Percentiles rank a stretch among this genome's conserved stretches.
These are phyloP conservation scores for Craseonycteris thonglongyai DNA, from an alignment of 2,113 vertebrate species.

Conservation along the genomic window DNA sequence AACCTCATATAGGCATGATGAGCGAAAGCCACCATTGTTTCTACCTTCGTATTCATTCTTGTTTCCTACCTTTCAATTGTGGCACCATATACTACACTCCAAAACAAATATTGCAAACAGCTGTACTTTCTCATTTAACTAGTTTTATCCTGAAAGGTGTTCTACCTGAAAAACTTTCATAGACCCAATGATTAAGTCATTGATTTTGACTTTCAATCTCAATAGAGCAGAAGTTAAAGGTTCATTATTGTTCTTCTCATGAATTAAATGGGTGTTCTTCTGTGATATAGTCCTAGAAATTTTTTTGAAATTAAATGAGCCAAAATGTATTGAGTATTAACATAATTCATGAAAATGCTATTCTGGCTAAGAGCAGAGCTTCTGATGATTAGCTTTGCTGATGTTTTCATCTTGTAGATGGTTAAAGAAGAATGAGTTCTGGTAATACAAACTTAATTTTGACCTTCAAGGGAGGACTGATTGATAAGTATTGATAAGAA, in stretches of 20 bases:
- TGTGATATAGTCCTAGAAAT: neutral
- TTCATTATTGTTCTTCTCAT: neutral
- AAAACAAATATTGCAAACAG: neutral
- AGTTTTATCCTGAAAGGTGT: neutral
- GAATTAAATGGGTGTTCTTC: neutral
- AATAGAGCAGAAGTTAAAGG: neutral
- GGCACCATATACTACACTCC: neutral
- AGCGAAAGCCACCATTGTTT: neutral
- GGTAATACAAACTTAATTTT: neutral
- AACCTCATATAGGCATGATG: neutral
- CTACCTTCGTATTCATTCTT: neutral
- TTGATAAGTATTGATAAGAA: neutral
- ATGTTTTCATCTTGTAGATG: slow-evolving; percentile 21
- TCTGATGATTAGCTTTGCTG: neutral
- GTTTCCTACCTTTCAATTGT: neutral
- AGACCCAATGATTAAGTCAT: neutral
- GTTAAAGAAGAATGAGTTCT: neutral
- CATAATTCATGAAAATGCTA: neutral
- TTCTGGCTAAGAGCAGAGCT: neutral
- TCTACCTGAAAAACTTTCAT: neutral
- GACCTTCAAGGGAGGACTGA: neutral
- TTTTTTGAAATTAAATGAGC: neutral
- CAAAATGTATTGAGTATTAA: neutral
- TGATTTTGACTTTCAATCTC: neutral
- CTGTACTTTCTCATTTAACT: neutral